A percentile compares a stretch with the other conserved stretches of the same genome.
These are phyloP conservation scores for Drosophila tripunctata DNA, from an alignment of 2,888 invertebrate species.

Conservation along the genomic window DNA sequence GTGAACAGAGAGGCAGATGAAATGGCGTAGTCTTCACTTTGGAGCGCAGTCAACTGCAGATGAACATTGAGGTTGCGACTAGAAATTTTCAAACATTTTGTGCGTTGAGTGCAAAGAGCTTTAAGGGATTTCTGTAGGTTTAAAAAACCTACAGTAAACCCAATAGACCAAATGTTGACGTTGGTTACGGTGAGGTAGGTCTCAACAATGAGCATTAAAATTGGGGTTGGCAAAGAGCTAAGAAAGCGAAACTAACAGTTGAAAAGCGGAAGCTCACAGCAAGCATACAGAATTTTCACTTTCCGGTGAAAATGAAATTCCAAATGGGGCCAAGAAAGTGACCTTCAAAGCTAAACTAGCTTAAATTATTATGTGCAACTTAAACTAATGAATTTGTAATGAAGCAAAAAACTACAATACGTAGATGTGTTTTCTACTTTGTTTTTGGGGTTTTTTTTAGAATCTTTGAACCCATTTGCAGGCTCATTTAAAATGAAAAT, in stretches of 20 bases:
- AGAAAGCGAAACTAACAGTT: neutral
- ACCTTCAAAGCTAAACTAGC: neutral
- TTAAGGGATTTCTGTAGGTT: constrained; percentile 40
- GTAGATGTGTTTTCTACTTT: too few relatives aligned
- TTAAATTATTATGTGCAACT: neutral
- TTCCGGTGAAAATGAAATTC: neutral
- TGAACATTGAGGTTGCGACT: constrained; percentile 69
- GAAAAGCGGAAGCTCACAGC: neutral
- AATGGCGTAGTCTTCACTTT: constrained; percentile 1
- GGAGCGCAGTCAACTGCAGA: constrained; percentile 70
- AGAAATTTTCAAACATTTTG: constrained; percentile 20
- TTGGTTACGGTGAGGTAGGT: constrained; percentile 9
- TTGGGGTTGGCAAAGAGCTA: neutral
- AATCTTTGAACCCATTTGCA: constrained; percentile 9
- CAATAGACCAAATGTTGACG: too few relatives aligned
- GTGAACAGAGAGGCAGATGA: neutral
- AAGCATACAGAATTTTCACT: neutral
- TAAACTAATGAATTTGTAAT: constrained; percentile 18
- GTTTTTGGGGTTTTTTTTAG: neutral
- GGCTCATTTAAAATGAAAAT: constrained; percentile 55
- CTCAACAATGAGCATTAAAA: neutral
- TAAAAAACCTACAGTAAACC: too few relatives aligned
- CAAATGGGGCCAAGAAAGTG: neutral
- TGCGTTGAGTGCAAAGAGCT: constrained; percentile 26
- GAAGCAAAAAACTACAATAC: neutral